A percentile compares a stretch with the other conserved stretches of the same genome.
Evolutionary conservation across 1,140 invertebrate species (phyloP).

Genomic region (Euwallacea similis): DNA sequence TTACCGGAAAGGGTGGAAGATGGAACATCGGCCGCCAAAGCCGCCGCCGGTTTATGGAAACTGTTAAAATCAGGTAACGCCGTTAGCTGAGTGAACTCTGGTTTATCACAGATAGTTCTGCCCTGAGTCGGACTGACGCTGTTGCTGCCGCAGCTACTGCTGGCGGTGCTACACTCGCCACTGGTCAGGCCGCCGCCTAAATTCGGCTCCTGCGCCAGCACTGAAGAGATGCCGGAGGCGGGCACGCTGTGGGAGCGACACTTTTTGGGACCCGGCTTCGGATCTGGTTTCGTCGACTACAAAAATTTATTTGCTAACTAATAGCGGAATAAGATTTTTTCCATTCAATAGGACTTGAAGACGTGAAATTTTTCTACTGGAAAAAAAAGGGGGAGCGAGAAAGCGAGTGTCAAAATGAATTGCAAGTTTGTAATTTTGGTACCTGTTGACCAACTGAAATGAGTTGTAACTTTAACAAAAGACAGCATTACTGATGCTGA

Average conservation of each 20-base stretch:
- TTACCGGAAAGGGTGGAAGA: too few relatives aligned
- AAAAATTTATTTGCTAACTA: slow-evolving; percentile 15
- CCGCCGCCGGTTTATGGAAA: slow-evolving; percentile 48
- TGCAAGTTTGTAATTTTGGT: slow-evolving; percentile 80
- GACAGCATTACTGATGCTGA: slow-evolving; percentile 89
- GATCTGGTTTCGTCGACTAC: slow-evolving; percentile 36
- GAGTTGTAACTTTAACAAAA: slow-evolving; percentile 83
- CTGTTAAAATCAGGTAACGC: slow-evolving; percentile 55
- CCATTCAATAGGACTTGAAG: neutral
- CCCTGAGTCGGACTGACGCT: slow-evolving; percentile 50
- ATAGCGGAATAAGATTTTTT: neutral
- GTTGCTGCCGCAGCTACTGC: slow-evolving; percentile 40
- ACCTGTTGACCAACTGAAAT: slow-evolving; percentile 85
- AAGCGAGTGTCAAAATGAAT: too few relatives aligned
- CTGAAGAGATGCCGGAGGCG: slow-evolving; percentile 15
- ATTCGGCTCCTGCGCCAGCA: slow-evolving; percentile 8
- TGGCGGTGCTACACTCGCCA: slow-evolving; percentile 39
- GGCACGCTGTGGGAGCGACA: slow-evolving; percentile 40
- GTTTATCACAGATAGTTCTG: slow-evolving; percentile 54
- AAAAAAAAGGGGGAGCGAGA: too few relatives aligned
- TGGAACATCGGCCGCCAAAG: neutral
- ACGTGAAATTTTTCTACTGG: too few relatives aligned
- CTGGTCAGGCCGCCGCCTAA: slow-evolving; percentile 12
- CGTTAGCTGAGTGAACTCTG: slow-evolving; percentile 51
- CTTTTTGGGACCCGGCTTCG: slow-evolving; percentile 39